These are phyloP conservation scores for Thunnus maccoyii DNA, from an alignment of 2,113 vertebrate genomes.

Conservation along the genomic window DNA sequence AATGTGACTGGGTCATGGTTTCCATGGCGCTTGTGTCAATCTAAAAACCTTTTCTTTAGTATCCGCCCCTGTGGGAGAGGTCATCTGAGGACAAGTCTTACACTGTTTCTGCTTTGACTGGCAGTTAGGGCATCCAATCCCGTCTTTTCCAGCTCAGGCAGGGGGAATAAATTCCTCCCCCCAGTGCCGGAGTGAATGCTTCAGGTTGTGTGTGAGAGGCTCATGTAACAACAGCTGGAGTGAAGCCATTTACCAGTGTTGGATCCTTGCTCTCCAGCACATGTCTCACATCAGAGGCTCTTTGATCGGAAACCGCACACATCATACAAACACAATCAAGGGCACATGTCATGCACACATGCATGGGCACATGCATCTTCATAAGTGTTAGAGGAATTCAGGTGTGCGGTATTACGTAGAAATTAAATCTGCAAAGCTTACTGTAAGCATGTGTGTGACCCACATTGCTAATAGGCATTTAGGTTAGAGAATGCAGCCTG, in stretches of 20 bases:
- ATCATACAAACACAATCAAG: constrained; percentile 17
- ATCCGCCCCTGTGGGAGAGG: constrained; percentile 54
- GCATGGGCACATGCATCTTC: background rate
- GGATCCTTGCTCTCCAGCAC: constrained; percentile 43
- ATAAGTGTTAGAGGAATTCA: constrained; percentile 2
- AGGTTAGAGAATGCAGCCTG: constrained; percentile 18
- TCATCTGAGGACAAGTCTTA: constrained; percentile 74
- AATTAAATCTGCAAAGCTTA: constrained; percentile 37
- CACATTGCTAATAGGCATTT: constrained; percentile 43
- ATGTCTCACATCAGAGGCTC: constrained; percentile 40
- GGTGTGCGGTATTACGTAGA: constrained; percentile 22
- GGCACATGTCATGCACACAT: background rate
- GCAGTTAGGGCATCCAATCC: constrained; percentile 62
- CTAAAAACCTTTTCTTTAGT: constrained; percentile 43
- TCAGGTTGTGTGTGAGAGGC: constrained; percentile 64
- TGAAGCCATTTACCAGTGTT: constrained; percentile 44
- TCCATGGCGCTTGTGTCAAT: constrained; percentile 70
- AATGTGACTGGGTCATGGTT: constrained; percentile 61
- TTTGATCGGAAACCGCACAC: constrained; percentile 41
- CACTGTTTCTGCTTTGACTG: constrained; percentile 56
- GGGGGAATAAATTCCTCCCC: constrained; percentile 33
- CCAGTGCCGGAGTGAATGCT: constrained; percentile 51
- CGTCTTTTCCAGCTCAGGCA: background rate
- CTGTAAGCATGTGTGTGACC: constrained; percentile 43
- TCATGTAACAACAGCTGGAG: constrained; percentile 68